Conservation (phyloP, 2,113 vertebrate species). For the Cepphus grylle region DNA sequence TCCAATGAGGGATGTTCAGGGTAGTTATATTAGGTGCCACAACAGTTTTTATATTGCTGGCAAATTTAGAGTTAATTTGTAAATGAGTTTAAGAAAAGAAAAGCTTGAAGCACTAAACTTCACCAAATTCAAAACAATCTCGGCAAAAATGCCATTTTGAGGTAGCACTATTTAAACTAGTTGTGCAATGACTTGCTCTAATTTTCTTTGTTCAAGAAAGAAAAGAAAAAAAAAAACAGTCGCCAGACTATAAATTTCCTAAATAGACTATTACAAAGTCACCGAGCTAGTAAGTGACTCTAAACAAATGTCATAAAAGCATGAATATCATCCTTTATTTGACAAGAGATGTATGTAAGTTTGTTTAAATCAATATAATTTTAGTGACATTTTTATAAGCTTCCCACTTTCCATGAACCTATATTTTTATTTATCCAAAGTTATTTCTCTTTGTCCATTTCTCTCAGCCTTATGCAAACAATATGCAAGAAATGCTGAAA, state of each 20-base stretch:
- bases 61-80: slow-evolving; percentile 72
- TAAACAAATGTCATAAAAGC: slow-evolving; percentile 75
- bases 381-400: slow-evolving; percentile 72
- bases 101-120: slow-evolving; percentile 74
- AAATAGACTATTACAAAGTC: slow-evolving; percentile 75
- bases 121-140: slow-evolving; percentile 73
- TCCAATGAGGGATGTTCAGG: slow-evolving; percentile 71
- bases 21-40: slow-evolving; percentile 72
- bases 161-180: slow-evolving; percentile 73
- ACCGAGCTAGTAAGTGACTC: slow-evolving; percentile 78
- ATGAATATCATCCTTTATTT: slow-evolving; percentile 74
- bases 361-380: slow-evolving; percentile 75
- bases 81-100: slow-evolving; percentile 68
- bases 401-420: slow-evolving; percentile 68
- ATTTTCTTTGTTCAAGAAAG: slow-evolving; percentile 75
- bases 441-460: slow-evolving; percentile 72
- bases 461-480: slow-evolving; percentile 80
- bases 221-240: slow-evolving; percentile 67
- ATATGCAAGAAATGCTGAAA: slow-evolving; percentile 77
- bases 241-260: slow-evolving; percentile 81
- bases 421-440: slow-evolving; percentile 76
- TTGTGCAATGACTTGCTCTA: slow-evolving; percentile 80
- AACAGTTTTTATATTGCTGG: slow-evolving; percentile 68
- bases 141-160: slow-evolving; percentile 70
- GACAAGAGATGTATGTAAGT: slow-evolving; percentile 77